Conservation (phyloP, 2,113 vertebrate species). For the Gnathonemus echidnorhynchus region DNA sequence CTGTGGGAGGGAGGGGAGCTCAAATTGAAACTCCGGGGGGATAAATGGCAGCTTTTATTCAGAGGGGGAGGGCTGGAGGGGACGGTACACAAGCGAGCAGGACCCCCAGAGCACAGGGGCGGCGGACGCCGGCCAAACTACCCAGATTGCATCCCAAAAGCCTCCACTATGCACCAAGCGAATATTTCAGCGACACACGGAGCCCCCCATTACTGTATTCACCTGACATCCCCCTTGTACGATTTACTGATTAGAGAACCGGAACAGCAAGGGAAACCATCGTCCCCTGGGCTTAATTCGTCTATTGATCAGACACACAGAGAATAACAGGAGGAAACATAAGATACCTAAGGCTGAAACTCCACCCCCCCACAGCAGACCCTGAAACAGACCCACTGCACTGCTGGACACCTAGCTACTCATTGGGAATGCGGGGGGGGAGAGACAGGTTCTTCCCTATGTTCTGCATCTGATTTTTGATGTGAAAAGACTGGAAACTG, state of each 20-base stretch:
- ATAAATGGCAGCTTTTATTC: slow-evolving; percentile 1
- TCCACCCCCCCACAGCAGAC: background rate
- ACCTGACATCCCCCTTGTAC: background rate
- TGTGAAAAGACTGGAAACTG: background rate
- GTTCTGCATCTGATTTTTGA: background rate
- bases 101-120: background rate
- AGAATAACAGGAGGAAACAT: background rate
- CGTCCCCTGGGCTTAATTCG: background rate
- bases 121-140: background rate
- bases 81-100: background rate
- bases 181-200: background rate
- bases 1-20: slow-evolving; percentile 11
- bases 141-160: background rate
- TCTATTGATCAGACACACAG: background rate
- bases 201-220: background rate
- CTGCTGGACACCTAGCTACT: background rate
- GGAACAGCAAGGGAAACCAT: background rate
- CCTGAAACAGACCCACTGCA: background rate
- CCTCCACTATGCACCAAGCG: background rate
- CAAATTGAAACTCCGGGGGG: slow-evolving; percentile 16
- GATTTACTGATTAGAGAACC: background rate
- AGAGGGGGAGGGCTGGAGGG: background rate
- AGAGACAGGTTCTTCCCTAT: background rate
- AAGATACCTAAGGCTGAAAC: background rate
- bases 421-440: too few species aligned